Evolutionary conservation across 2,888 invertebrate species (phyloP).

Genomic region (Polydrusus pterygomalis): DNA sequence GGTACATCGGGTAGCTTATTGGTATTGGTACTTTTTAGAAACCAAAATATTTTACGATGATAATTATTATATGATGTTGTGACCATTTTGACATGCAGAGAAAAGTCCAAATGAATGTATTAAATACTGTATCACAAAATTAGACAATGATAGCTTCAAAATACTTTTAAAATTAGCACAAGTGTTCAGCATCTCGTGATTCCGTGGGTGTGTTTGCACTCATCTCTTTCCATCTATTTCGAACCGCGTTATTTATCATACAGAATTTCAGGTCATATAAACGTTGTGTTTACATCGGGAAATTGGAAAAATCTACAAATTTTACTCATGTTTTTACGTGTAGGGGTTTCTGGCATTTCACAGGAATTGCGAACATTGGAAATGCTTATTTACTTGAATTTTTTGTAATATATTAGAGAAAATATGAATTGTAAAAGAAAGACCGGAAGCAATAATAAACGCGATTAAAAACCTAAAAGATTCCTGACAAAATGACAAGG

Average conservation of each 20-base stretch:
- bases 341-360: background rate
- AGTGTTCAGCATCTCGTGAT: constrained; percentile 41
- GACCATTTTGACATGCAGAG: too few relatives aligned
- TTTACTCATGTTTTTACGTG: background rate
- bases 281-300: constrained; percentile 41
- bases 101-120: too few relatives aligned
- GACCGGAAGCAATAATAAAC: too few relatives aligned
- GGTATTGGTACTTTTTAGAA: too few relatives aligned
- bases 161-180: constrained; percentile 33
- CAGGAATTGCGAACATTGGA: background rate
- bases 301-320: constrained; percentile 16
- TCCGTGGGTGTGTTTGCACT: constrained; percentile 52
- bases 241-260: constrained; percentile 8
- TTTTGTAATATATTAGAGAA: too few relatives aligned
- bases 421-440: too few relatives aligned
- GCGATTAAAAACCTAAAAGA: too few relatives aligned
- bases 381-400: background rate
- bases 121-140: too few relatives aligned
- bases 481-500: too few relatives aligned
- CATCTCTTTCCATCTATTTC: constrained; percentile 42
- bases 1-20: too few relatives aligned
- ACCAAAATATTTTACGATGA: too few relatives aligned
- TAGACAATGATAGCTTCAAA: constrained; percentile 24
- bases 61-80: too few relatives aligned
- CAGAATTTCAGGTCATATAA: constrained; percentile 2